Conservation (phyloP, 2,797 vertebrate genomes). For the Lithobates pipiens region DNA sequence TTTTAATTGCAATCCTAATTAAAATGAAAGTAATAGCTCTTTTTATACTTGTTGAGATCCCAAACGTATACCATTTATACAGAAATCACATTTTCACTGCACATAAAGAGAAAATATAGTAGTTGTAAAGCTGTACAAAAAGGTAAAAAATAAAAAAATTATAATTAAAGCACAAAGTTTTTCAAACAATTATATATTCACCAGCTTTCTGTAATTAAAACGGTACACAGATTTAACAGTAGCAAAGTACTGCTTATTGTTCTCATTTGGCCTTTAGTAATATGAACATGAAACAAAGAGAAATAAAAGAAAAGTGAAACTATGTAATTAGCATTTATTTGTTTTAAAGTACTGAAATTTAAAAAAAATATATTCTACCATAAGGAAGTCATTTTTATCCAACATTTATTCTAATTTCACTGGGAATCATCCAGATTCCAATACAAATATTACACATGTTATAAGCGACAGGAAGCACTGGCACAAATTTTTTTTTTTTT, state of each 20-base stretch:
- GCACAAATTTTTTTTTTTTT: too few species aligned
- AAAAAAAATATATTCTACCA: too few species aligned
- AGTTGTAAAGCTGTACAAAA: slow-evolving; percentile 19
- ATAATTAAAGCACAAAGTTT: not conserved
- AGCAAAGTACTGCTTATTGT: not conserved
- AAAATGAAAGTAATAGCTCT: slow-evolving; percentile 8
- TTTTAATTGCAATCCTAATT: slow-evolving; percentile 34
- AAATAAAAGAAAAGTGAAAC: not conserved
- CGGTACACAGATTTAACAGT: not conserved
- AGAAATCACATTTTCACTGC: not conserved
- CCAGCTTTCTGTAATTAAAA: not conserved
- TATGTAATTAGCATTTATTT: too few species aligned
- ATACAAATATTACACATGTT: too few species aligned
- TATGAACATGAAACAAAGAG: not conserved
- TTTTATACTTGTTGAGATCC: not conserved
- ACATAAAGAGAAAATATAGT: slow-evolving; percentile 26
- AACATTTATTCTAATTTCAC: not conserved
- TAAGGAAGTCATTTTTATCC: too few species aligned
- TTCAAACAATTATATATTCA: not conserved
- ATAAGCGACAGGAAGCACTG: too few species aligned
- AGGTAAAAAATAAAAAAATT: not conserved
- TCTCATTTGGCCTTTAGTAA: not conserved
- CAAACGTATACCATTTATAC: slow-evolving; percentile 8
- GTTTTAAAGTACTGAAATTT: too few species aligned
- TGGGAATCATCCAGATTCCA: not conserved